Base-by-base conservation (phyloP, 1,140 invertebrate species). In the Streblospio benedicti region DNA sequence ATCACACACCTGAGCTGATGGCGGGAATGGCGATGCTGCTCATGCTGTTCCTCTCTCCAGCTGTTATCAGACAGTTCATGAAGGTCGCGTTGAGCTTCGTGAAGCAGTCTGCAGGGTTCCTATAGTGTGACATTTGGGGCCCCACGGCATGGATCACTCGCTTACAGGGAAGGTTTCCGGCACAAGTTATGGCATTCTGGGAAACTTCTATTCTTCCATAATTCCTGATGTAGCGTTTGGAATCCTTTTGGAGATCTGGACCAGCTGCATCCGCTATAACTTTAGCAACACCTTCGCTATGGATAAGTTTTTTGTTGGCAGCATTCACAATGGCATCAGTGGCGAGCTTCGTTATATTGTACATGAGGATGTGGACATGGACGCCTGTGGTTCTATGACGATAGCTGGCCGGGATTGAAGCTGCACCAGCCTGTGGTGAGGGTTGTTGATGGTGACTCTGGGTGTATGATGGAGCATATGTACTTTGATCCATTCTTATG, bases 1-100 rank as follows among this genome's bases (percentile, higher is more conserved):
- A n/a, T n/a, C n/a, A 58, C 43, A 23, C 63, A 69, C 69, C 69
- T 67, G 69, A 64, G 44, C 69, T 71, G 18, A 71, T 71, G 43
- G 67, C 68, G 1, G 69, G 69, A 30, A 71, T 54, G 23, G 68
- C 62, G 14, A 20, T 4, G 68, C 67, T n/a, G 60, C 32, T n/a
- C 4, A 66, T 27, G 31, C 38, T 57, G 6, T 69, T 38, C 50
- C 58, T 67, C 14, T 68, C 62, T 27, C 65, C 38, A n/a, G 68
- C 67, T 57, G 68, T 65, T n/a, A 50, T 50, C 43, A 71, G 58
- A 38, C 65, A 66, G 28, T 68, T 68, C 16, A 63, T 30, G 44
- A 69, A 69, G 4, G 68, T 71, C 12, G 54, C 33, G n/a, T n/a
- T n/a, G n/a, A n/a, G n/a, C n/a, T n/a, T n/a, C n/a, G n/a, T n/a